Base-by-base conservation (phyloP, 2,888 invertebrate species). In the Pelosia muscerda region DNA sequence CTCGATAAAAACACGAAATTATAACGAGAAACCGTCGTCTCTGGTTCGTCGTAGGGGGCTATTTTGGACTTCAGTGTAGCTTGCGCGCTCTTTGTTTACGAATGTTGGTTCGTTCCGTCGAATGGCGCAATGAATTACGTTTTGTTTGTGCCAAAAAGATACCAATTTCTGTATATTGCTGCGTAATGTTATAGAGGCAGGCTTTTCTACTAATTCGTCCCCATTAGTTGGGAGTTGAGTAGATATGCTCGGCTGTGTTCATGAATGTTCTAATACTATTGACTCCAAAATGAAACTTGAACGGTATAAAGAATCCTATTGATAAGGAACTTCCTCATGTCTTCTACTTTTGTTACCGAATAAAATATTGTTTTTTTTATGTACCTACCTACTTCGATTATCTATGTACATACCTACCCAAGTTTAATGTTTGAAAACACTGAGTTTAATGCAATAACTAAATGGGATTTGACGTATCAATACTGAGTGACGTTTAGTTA, bases 1-100 rank as follows among this genome's bases (percentile, higher is more conserved):
- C 79, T 84, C 82, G 85, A 85, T 85, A 84, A 80, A 83, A 85
- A 84, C 82, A 81, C 83, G 81, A 84, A 85, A 83, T 84, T 82
- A 81, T 80, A 83, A 81, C 79, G 78, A 82, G 81, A 81, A 78
- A 79, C 74, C 76, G 77, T 78, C 78, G 76, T 76, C 78, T 77
- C 76, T 75, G 72, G 68, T 62, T 73, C 76, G 64, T 84, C 80
- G 84, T 84, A 83, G 82, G 82, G 81, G 81, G 82, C 74, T 82
- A 77, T 81, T 81, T 82, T 75, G 63, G 77, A 77, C 76, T 73
- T 66, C 68, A 73, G 66, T 76, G 70, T 81, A 80, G 81, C 75
- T 84, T 84, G 83, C 84, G 73, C 74, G 81, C 64, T 81, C 75
- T 73, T 72, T 81, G 75, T 76, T 81, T 78, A 72, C 72, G 75